A percentile compares a stretch with the other conserved stretches of the same genome.
Evolutionary conservation across 2,113 vertebrate species (phyloP).

Genomic region (Andinoacara biseriatus): DNA sequence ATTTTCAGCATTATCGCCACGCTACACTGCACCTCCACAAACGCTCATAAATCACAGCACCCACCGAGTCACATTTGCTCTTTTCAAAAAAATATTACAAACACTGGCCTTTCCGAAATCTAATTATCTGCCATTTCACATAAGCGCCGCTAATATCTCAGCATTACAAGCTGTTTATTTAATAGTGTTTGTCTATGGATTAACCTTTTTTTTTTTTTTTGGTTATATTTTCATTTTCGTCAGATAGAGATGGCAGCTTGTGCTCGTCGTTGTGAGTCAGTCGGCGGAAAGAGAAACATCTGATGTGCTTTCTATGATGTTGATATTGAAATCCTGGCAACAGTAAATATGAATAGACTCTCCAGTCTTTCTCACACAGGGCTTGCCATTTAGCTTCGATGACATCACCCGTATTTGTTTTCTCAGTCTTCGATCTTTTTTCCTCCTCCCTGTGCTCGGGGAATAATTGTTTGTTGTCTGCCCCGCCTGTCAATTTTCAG

Average conservation of each 20-base stretch:
- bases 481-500: constrained; percentile 75
- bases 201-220: constrained; percentile 75
- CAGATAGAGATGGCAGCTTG: constrained; percentile 51
- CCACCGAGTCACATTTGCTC: constrained; percentile 69
- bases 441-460: constrained; percentile 8
- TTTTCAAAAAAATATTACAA: constrained; percentile 80
- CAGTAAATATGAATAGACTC: constrained; percentile 73
- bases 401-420: constrained; percentile 74
- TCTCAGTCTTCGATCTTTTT: constrained; percentile 69
- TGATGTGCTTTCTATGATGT: constrained; percentile 64
- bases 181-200: constrained; percentile 75
- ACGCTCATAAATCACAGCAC: constrained; percentile 76
- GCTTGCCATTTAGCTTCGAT: constrained; percentile 77
- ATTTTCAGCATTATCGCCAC: constrained; percentile 41
- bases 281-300: constrained; percentile 59
- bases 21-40: constrained; percentile 60
- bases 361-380: constrained; percentile 65
- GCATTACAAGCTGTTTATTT: constrained; percentile 67
- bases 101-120: constrained; percentile 74
- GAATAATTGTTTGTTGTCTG: constrained; percentile 81
- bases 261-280: constrained; percentile 55
- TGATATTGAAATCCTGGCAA: constrained; percentile 63
- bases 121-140: constrained; percentile 73
- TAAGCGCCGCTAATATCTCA: constrained; percentile 49
- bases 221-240: constrained; percentile 51